Evolutionary conservation across 2,888 invertebrate genomes (phyloP).

Genomic region (Tillus elongatus): DNA sequence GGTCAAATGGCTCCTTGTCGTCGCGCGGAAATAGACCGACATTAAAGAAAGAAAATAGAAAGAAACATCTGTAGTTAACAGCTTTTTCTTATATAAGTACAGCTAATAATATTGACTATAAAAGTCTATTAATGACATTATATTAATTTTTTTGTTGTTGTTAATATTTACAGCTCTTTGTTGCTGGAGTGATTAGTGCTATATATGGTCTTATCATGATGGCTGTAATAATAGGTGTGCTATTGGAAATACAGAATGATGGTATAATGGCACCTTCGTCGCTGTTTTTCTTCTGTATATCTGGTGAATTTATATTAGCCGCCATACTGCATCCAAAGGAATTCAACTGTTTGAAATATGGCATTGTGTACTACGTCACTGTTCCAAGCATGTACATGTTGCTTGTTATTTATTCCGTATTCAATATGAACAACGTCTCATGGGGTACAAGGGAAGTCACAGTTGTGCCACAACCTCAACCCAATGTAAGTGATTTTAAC

Average conservation of each 20-base stretch:
- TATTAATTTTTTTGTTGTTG: no score
- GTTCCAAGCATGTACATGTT: constrained; percentile 94
- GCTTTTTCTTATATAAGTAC: no score
- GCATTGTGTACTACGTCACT: constrained; percentile 77
- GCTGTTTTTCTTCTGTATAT: constrained; percentile 70
- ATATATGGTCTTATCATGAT: constrained; percentile 79
- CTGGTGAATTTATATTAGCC: constrained; percentile 55
- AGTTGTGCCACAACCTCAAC: constrained; percentile 24
- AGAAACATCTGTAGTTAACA: no score
- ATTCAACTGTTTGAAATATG: constrained; percentile 62
- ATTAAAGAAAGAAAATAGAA: no score
- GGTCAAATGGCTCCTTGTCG: no score
- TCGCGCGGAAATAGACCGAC: no score
- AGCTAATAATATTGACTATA: no score
- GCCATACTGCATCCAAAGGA: constrained; percentile 74
- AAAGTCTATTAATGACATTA: no score
- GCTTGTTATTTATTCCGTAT: constrained; percentile 82
- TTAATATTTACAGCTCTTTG: constrained; percentile 54
- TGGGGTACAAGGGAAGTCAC: constrained; percentile 89
- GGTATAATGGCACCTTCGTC: constrained; percentile 76
- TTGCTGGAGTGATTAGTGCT: constrained; percentile 68
- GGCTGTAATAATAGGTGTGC: constrained; percentile 72
- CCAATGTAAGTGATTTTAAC: constrained; percentile 19
- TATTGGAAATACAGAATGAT: constrained; percentile 68
- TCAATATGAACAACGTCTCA: constrained; percentile 85